These are phyloP conservation scores for Chascanopsetta lugubris DNA, from an alignment of 2,113 vertebrate genomes.

Conservation along the genomic window DNA sequence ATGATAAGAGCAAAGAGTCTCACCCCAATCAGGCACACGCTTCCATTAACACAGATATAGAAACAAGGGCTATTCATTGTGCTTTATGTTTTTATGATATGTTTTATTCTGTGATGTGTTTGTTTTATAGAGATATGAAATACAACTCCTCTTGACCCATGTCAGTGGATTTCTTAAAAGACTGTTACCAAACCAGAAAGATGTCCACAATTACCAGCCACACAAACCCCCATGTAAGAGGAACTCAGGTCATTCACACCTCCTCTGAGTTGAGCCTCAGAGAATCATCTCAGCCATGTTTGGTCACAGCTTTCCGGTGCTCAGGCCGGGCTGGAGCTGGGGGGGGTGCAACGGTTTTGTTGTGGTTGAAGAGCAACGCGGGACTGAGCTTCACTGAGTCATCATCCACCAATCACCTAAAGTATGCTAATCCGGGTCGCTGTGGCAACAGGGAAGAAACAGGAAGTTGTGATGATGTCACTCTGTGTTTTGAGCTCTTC, in stretches of 20 bases:
- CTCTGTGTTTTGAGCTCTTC: constrained; percentile 60
- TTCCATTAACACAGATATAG: too few species aligned
- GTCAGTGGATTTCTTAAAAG: constrained; percentile 1
- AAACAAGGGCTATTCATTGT: too few species aligned
- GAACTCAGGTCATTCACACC: constrained; percentile 32
- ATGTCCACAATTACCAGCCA: constrained; percentile 18
- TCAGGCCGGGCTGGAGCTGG: constrained; percentile 23
- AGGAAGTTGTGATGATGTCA: constrained; percentile 78
- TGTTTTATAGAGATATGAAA: too few species aligned
- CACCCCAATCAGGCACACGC: too few species aligned
- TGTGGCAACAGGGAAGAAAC: constrained; percentile 66
- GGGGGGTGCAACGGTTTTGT: constrained; percentile 53
- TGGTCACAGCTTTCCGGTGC: constrained; percentile 63
- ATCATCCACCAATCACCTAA: constrained; percentile 67
- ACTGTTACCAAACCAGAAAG: too few species aligned
- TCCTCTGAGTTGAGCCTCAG: constrained; percentile 20
- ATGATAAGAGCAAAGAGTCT: too few species aligned
- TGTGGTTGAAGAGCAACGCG: constrained; percentile 54
- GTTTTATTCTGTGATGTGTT: too few species aligned
- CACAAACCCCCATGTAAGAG: constrained; percentile 1
- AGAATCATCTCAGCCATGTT: constrained; percentile 63
- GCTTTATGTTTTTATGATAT: too few species aligned
- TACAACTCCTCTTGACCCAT: neutral
- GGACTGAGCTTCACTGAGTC: constrained; percentile 73
- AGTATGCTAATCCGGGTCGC: constrained; percentile 49